Evolutionary conservation across 2,113 vertebrate species (phyloP), one percentile per base, ranked within the genome.

Genomic region (Paralichthys olivaceus): DNA sequence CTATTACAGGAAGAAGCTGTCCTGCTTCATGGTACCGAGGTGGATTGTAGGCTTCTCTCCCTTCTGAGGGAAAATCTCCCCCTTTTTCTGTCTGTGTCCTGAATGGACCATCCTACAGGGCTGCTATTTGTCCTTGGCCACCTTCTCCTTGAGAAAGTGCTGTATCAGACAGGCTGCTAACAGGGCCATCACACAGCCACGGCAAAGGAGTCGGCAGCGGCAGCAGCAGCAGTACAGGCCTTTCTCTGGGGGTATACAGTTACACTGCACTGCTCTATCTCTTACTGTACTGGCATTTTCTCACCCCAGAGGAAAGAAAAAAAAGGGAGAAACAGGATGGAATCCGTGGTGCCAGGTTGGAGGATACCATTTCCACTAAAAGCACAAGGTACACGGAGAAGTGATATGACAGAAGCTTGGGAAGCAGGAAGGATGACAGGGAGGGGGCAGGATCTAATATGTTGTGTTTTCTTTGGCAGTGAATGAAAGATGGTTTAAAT

Each of bases 91-190:
- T 70, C 71, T 37, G 54, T 7, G 69, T 84, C 77, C 77, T 80
- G 47, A n/a, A 55, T 77, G 75, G 72, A 72, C 47, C 72, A 23
- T 73, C 53, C 28, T 49, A 58, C 67, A 56, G 75, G 72, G 59
- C 75, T 78, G 61, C 79, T 14, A 61, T 81, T 81, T 81, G 88
- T 87, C 90, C 92, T 93, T 90, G 85, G 80, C 76, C 80, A 89
- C 86, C 77, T 82, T 91, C 80, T 91, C 91, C 90, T 93, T 90
- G 90, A 90, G 80, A 93, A 92, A 93, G 60, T 83, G 92, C 91
- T 90, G 88, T 61, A 81, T 92, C 90, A 92, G 87, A 79, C 76
- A 45, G 78, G 67, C 76, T 67, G 75, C 85, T 91, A 91, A 86
- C 72, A 78, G 77, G 61, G 73, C 73, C 40, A 40, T 75, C 86